Base-by-base conservation (phyloP, 2,113 vertebrate genomes). In the Stigmatopora argus region DNA sequence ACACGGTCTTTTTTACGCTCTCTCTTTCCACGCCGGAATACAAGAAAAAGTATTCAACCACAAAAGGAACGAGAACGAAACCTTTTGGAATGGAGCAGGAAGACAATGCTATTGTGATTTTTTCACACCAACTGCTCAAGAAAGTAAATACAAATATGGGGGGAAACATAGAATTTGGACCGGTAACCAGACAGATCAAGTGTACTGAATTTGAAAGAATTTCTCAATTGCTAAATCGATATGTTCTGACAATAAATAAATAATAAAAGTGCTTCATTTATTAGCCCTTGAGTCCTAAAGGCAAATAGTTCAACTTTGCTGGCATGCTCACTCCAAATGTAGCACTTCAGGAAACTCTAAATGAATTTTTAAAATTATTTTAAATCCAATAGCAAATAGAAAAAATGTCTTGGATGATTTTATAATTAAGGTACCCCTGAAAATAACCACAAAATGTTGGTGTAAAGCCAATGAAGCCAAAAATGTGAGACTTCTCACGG, bases 1-100 rank as follows among this genome's bases (percentile, higher is more conserved):
- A 88, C 90, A 94, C 88, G 80, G 81, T 47, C n/a, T 13, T 51
- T 35, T n/a, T 15, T 5, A 7, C 41, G 11, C 62, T 11, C 77
- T 80, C 53, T 56, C 23, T 56, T 56, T 56, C 53, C 23, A 56
- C 23, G 26, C 13, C 71, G 62, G 82, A 75, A 87, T 75, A 84
- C 79, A 82, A 85, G 74, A 71, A 83, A 83, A 86, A 74, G 73
- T 68, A 79, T 88, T 89, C 71, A 61, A 19, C 38, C 58, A 41
- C 58, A 41, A 85, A 83, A 82, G 81, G 86, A 83, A 79, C 81
- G 71, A 86, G 85, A 88, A 86, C 63, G 66, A 51, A 65, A 73
- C 73, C 73, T 78, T 56, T 70, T 73, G 86, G 80, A 82, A 84
- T 70, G 63, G 58, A 44, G 70, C 75, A 72, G 5, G 65, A 77